Evolutionary conservation across 2,888 invertebrate species (phyloP), one percentile per base, ranked within the genome.

Genomic region (Cenopis cana): DNA sequence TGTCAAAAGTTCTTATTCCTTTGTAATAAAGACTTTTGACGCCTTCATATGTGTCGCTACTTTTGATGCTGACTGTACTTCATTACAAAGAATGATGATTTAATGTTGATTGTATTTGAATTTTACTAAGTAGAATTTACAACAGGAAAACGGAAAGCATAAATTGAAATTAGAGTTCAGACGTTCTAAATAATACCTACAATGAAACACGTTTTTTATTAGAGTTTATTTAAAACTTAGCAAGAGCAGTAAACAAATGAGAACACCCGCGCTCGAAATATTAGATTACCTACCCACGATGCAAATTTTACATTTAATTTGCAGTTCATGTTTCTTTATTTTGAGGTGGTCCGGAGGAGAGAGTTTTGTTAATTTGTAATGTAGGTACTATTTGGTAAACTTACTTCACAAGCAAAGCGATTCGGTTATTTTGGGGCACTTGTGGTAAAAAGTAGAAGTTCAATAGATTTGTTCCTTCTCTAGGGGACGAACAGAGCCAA

Each of bases 101-200:
- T 24, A 65, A 1, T 20, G 52, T 52, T 24, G 20, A 52, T n/a
- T n/a, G n/a, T 20, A 17, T 60, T 56, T 56, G 14, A 56, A 20
- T 20, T 50, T 46, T 14, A 46, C n/a, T n/a, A 14, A n/a, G 46
- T n/a, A 17, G 18, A 54, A 60, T 68, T 60, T 68, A 60, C 54
- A 17, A 52, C 64, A 59, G 69, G 65, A 65, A 70, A 60, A 41
- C 65, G 70, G 69, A 69, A 69, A 59, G 0, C 52, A 54, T 69
- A 69, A 69, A 69, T 52, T 52, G 38, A 38, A 64, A 64, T 50
- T 50, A 18, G 64, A 57, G 29, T 33, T 46, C 46, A 62, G 49
- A 52, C 41, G 17, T 57, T 49, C 49, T 38, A 57, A n/a, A 64
- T 38, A 61, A 57, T 59, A 59, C 12, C 10, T 38, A 36, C 18